Base-by-base conservation (phyloP, 2,888 invertebrate species). In the Ecliptopera silaceata region DNA sequence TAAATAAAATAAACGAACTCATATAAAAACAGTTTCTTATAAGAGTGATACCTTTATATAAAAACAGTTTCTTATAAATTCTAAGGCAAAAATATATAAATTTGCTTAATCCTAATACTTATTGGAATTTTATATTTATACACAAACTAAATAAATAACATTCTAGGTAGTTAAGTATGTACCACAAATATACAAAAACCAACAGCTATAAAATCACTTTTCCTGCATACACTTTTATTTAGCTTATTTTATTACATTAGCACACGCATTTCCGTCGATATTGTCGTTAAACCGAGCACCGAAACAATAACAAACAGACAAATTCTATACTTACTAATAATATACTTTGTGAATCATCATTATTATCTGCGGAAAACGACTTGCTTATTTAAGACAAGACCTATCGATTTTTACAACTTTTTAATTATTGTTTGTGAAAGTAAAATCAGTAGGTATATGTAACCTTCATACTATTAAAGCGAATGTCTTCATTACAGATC, bases 231-330 rank as follows among this genome's bases (percentile, higher is more conserved):
- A 68, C 22, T 71, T 71, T 72, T 64, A 58, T 53, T 59, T 61
- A 62, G 59, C 66, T 63, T 41, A 61, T 43, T 61, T 74, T 72
- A 77, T 74, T 71, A 64, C 50, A 41, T 59, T 61, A 51, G 51
- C 59, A 56, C 78, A 77, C 77, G 77, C 77, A 73, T 65, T 72
- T 69, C 72, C 68, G 64, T 59, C 57, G 55, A 63, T 63, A 59
- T 51, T 56, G 61, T 64, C 63, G 61, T 63, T 64, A 63, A 62
- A 66, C 53, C 60, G 57, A 63, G 49, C 61, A 63, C 64, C 65
- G 45, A 58, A 61, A 67, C 65, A 65, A 65, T 65, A 65, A 66
- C 60, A 63, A 63, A 62, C 56, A 56, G 53, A 64, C 59, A 56
- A 56, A 55, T 56, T 59, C 49, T 53, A 59, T 61, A 61, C 55